Evolutionary conservation across 2,888 invertebrate species (phyloP), one percentile per base, ranked within the genome.

Genomic region (Heliconius aoede): DNA sequence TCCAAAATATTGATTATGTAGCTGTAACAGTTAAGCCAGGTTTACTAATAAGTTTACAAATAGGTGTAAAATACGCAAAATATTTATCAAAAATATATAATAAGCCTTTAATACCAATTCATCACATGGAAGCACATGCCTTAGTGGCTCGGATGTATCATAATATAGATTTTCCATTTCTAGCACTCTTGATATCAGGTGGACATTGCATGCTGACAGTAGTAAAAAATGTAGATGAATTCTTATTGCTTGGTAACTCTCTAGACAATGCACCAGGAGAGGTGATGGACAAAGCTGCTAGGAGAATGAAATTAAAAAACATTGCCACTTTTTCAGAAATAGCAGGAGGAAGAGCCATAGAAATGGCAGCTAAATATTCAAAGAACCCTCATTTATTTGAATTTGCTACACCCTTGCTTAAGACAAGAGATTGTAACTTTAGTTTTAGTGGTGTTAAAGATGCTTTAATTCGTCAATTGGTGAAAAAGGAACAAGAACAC

Each of bases 61-160:
- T 99, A 79, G 99, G 99, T 55, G 92, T 97, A 64, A 96, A 96
- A 81, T 98, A 98, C 95, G 98, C 97, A 1, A 97, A 97, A 85
- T 95, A 96, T 85, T 89, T 99, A 71, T 96, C 97, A 28, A 95
- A 93, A 81, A 91, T 93, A 73, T 93, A 95, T 80, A 91, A 95
- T 0, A 98, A 97, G 88, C 98, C 98, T 0, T 92, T 99, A 80
- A 97, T 99, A 87, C 99, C 99, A 0, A 97, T 99, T 78, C 99
- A 99, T 94, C 99, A 99, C 85, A 99, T 99, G 99, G 97, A 99
- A 95, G 99, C 99, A 2, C 99, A 99, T 95, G 99, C 99, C 7
- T 93, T 99, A 76, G 97, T 97, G 24, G 97, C 96, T 30, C 95
- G 99, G 87, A 96, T 99, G 96, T 93, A 88, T 81, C 82, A 96